phyloP scores from a whole-genome alignment of 1,140 invertebrate genomes.

The Globodera rostochiensis region DNA sequence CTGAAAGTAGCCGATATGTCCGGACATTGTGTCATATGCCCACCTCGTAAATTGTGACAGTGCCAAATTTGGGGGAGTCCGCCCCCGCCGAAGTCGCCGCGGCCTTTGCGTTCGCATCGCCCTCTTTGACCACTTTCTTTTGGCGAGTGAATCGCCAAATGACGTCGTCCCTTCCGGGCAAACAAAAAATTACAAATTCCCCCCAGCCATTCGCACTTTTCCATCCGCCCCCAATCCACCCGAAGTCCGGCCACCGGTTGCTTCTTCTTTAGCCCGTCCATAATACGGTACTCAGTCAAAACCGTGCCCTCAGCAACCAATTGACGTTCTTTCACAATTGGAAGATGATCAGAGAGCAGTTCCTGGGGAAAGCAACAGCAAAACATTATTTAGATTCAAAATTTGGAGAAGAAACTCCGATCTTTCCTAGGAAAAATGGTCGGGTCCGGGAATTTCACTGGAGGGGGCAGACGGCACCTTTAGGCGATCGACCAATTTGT shows the following conservation, averaged over 20 bases:
- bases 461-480: constrained; percentile 34
- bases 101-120: background rate
- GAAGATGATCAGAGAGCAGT: constrained; percentile 29
- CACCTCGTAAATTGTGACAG: constrained; percentile 12
- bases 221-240: constrained; percentile 60
- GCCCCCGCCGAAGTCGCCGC: background rate
- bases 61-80: background rate
- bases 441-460: too few species aligned
- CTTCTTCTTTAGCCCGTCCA: constrained; percentile 53
- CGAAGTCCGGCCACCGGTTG: constrained; percentile 59
- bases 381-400: constrained; percentile 8
- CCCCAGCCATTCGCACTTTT: constrained; percentile 29
- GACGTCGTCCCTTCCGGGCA: background rate
- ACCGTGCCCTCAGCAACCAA: constrained; percentile 61
- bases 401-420: background rate
- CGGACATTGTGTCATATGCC: constrained; percentile 18
- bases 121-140: constrained; percentile 10
- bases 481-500: constrained; percentile 53
- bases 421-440: too few species aligned
- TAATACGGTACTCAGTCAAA: constrained; percentile 59
- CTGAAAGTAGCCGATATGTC: constrained; percentile 47
- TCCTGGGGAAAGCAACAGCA: constrained; percentile 17
- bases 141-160: constrained; percentile 19
- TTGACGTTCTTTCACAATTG: constrained; percentile 40
- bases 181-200: constrained; percentile 5